Conservation (phyloP, 1,140 invertebrate genomes). For the Drosophila guanche region DNA sequence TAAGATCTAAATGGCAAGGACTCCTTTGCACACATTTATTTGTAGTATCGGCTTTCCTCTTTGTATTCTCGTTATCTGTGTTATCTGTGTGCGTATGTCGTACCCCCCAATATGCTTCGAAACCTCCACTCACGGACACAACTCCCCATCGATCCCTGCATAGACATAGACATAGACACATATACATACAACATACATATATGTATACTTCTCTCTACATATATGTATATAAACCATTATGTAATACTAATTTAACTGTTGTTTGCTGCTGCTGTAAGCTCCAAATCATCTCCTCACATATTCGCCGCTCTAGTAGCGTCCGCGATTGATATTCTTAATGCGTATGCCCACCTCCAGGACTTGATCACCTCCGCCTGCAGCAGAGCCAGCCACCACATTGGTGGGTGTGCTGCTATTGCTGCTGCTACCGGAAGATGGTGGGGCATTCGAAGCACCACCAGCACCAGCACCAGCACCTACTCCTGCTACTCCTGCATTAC, state of each 20-base stretch:
- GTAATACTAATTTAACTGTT: slow-evolving; percentile 14
- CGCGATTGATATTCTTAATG: slow-evolving; percentile 78
- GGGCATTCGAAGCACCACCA: slow-evolving; percentile 10
- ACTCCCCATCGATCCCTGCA: neutral
- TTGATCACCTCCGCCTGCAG: slow-evolving; percentile 55
- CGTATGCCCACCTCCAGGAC: slow-evolving; percentile 80
- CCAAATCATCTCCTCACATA: no score
- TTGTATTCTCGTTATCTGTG: no score
- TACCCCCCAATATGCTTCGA: no score
- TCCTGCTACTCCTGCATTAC: slow-evolving; percentile 30
- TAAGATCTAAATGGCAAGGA: no score
- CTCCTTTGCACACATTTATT: no score
- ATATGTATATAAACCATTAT: slow-evolving; percentile 3
- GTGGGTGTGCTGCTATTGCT: slow-evolving; percentile 36
- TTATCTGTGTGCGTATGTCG: no score
- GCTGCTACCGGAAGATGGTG: slow-evolving; percentile 28
- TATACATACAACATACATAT: slow-evolving; percentile 15
- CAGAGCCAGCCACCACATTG: slow-evolving; percentile 14
- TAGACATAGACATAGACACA: slow-evolving; percentile 27
- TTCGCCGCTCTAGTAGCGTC: slow-evolving; percentile 51
- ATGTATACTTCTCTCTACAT: neutral
- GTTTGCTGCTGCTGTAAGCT: neutral
- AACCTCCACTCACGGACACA: slow-evolving; percentile 1
- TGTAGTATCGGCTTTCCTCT: no score
- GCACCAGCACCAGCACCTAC: neutral